phyloP scores from a whole-genome alignment of 2,888 invertebrate genomes.

The Cistogaster globosa region DNA sequence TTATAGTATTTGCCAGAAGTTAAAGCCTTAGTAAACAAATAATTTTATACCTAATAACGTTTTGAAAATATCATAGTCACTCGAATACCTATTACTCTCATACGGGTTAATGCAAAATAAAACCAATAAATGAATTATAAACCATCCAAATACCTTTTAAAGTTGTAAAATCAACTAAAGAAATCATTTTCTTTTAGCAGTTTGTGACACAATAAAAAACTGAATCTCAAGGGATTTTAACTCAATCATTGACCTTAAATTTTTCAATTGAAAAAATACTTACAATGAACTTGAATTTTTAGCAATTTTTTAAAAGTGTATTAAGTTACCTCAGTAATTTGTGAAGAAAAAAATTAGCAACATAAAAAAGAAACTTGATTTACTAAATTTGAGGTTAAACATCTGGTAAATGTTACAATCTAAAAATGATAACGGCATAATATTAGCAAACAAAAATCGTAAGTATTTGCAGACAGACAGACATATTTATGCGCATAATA shows the following conservation, averaged over 20 bases:
- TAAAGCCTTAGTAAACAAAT: too few species aligned
- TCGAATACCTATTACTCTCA: too few species aligned
- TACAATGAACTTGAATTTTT: conserved; percentile 63
- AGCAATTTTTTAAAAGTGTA: conserved; percentile 37
- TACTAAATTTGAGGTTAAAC: conserved; percentile 66
- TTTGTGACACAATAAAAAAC: conserved; percentile 27
- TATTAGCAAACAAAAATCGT: conserved; percentile 16
- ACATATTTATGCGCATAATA: conserved; percentile 65
- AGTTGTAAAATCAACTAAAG: background rate
- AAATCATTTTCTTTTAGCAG: conserved; percentile 4
- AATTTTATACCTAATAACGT: too few species aligned
- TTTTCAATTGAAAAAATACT: conserved; percentile 18
- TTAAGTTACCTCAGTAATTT: conserved; percentile 27
- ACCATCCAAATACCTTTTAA: background rate
- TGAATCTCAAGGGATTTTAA: conserved; percentile 51
- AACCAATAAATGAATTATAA: background rate
- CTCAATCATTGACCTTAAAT: conserved; percentile 54
- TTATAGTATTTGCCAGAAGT: too few species aligned
- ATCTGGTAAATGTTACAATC: conserved; percentile 34
- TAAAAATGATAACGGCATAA: conserved; percentile 59
- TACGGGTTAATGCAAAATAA: too few species aligned
- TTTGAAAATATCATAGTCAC: too few species aligned
- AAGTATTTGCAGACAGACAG: conserved; percentile 16
- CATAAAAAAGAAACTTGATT: conserved; percentile 58
- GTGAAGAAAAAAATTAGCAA: background rate